These are phyloP conservation scores for Axis porcinus DNA, from an alignment of 2,113 vertebrate species.

Conservation along the genomic window DNA sequence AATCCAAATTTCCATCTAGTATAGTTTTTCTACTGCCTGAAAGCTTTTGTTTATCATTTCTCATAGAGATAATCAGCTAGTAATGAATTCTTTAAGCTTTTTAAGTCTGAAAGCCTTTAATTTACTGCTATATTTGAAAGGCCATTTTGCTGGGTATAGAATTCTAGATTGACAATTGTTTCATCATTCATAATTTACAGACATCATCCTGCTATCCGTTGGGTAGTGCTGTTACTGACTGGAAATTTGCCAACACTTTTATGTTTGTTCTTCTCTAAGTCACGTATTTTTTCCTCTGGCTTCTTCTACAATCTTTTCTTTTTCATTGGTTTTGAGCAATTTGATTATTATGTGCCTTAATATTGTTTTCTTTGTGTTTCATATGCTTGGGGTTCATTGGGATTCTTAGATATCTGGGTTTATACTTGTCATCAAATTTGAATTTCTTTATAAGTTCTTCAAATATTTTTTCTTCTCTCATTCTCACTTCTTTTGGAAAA, in stretches of 20 bases:
- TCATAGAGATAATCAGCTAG: background rate
- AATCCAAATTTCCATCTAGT: background rate
- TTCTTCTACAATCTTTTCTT: background rate
- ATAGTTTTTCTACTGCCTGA: background rate
- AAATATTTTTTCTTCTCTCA: background rate
- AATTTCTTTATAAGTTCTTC: background rate
- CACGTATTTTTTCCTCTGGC: background rate
- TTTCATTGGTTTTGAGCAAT: background rate
- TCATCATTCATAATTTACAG: background rate
- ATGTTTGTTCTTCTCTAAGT: background rate
- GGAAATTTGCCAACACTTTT: background rate
- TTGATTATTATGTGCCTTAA: too few relatives aligned
- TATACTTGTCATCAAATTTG: background rate
- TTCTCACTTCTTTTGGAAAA: background rate
- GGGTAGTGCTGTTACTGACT: background rate
- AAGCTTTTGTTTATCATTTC: background rate
- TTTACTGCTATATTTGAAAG: too few relatives aligned
- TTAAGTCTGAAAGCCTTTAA: background rate
- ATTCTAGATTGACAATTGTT: background rate
- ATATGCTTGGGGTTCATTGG: background rate
- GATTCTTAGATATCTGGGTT: background rate
- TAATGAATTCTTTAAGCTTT: background rate
- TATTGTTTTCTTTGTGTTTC: background rate
- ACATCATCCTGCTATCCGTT: background rate
- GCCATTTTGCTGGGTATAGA: background rate